Percentiles rank a stretch among this genome's conserved stretches.
Conservation (phyloP, 53 echinoderm and acorn worm species). For the Astropecten irregularis region DNA sequence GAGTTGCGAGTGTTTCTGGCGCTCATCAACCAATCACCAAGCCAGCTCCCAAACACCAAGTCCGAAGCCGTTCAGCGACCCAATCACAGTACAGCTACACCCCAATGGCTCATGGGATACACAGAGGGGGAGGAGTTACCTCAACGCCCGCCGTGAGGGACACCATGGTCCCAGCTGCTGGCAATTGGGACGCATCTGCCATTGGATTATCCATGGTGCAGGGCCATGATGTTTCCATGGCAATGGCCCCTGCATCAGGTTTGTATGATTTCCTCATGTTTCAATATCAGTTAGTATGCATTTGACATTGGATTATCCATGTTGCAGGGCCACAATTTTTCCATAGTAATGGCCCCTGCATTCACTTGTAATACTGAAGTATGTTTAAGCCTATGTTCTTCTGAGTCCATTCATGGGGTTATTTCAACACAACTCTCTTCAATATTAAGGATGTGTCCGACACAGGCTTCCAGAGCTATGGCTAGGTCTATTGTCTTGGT, state of each 20-base stretch:
- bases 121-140: slow-evolving; percentile 46
- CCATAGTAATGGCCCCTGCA: not conserved
- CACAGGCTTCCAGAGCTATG: too few species aligned
- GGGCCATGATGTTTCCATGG: slow-evolving; percentile 59
- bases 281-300: too few species aligned
- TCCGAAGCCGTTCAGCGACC: not conserved
- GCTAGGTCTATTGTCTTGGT: too few species aligned
- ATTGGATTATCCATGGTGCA: slow-evolving; percentile 47
- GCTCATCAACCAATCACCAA: not conserved
- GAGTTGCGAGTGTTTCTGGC: not conserved
- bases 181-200: slow-evolving; percentile 53
- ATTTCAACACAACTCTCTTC: too few species aligned
- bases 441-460: too few species aligned
- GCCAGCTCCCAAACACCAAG: not conserved
- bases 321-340: too few species aligned
- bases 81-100: slow-evolving; percentile 63
- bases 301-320: too few species aligned
- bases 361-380: not conserved
- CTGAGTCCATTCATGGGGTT: not conserved
- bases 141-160: slow-evolving; percentile 67
- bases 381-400: not conserved
- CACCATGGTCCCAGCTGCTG: slow-evolving; percentile 38
- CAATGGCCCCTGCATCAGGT: slow-evolving; percentile 35
- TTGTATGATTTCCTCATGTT: not conserved
- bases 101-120: slow-evolving; percentile 62